Conservation (phyloP, 2,888 invertebrate species). For the Macaria notata region DNA sequence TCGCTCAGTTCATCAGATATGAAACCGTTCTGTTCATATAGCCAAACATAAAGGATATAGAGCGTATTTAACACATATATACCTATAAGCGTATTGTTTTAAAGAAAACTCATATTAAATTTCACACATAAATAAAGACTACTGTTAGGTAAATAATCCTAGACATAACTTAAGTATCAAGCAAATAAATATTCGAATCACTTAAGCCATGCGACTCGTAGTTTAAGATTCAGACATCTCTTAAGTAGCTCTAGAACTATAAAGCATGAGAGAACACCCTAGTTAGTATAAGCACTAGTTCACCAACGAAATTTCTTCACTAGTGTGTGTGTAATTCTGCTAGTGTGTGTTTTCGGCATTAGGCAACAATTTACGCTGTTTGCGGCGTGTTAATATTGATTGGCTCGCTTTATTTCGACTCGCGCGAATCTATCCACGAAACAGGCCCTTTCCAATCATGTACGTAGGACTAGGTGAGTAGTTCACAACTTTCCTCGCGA, state of each 20-base stretch:
- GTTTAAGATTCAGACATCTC: too few relatives aligned
- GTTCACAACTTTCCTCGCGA: slow-evolving; percentile 25
- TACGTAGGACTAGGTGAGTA: slow-evolving; percentile 23
- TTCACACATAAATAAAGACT: too few relatives aligned
- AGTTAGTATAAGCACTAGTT: slow-evolving; percentile 54
- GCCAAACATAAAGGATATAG: too few relatives aligned
- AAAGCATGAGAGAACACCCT: slow-evolving; percentile 53
- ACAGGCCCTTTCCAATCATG: slow-evolving; percentile 50
- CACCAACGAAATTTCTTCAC: slow-evolving; percentile 45
- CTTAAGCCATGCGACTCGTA: too few relatives aligned
- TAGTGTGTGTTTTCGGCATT: slow-evolving; percentile 77
- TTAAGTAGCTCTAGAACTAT: neutral
- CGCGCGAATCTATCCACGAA: slow-evolving; percentile 74
- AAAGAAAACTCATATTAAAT: too few relatives aligned
- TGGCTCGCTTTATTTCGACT: slow-evolving; percentile 82
- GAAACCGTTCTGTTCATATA: neutral
- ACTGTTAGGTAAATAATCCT: too few relatives aligned
- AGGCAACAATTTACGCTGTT: slow-evolving; percentile 83
- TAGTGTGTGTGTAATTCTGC: slow-evolving; percentile 49
- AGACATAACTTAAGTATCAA: too few relatives aligned
- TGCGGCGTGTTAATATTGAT: slow-evolving; percentile 83
- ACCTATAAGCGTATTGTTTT: too few relatives aligned
- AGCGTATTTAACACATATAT: too few relatives aligned
- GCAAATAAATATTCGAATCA: too few relatives aligned
- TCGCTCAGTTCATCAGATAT: slow-evolving; percentile 19